Percentiles rank a stretch among this genome's conserved stretches.
phyloP scores from a whole-genome alignment of 2,888 invertebrate genomes.

The Syrphus vitripennis region DNA sequence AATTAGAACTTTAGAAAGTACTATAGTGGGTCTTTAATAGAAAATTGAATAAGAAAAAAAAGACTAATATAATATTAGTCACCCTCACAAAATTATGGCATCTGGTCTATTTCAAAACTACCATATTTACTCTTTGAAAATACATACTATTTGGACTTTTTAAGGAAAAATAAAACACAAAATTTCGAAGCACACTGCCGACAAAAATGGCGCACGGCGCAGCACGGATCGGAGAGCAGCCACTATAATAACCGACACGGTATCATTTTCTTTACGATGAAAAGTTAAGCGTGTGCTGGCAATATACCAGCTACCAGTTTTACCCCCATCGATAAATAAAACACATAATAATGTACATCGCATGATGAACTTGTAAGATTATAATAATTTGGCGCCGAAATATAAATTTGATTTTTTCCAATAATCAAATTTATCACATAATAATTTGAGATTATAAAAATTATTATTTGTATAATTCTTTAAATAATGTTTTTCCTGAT shows the following conservation, averaged over 20 bases:
- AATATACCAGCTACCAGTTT: constrained; percentile 25
- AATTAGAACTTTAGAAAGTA: constrained; percentile 45
- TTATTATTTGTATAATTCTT: no score
- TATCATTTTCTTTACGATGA: constrained; percentile 23
- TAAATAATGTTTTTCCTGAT: no score
- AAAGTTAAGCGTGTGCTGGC: constrained; percentile 43
- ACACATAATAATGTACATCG: no score
- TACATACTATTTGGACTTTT: not conserved
- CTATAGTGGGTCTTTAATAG: not conserved
- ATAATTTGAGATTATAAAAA: not conserved
- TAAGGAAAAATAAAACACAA: not conserved
- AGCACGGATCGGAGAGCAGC: not conserved
- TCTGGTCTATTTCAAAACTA: constrained; percentile 57
- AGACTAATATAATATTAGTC: constrained; percentile 22
- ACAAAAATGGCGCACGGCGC: no score
- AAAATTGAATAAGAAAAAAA: not conserved
- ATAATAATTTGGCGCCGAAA: constrained; percentile 23
- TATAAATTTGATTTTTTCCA: not conserved
- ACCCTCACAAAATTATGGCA: constrained; percentile 42
- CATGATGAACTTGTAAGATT: constrained; percentile 42
- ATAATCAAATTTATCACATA: not conserved
- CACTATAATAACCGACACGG: not conserved
- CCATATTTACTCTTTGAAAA: constrained; percentile 11
- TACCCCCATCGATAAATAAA: not conserved
- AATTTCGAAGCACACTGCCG: not conserved